Base-by-base conservation (phyloP, 2,888 invertebrate genomes). In the Sesamia inferens region DNA sequence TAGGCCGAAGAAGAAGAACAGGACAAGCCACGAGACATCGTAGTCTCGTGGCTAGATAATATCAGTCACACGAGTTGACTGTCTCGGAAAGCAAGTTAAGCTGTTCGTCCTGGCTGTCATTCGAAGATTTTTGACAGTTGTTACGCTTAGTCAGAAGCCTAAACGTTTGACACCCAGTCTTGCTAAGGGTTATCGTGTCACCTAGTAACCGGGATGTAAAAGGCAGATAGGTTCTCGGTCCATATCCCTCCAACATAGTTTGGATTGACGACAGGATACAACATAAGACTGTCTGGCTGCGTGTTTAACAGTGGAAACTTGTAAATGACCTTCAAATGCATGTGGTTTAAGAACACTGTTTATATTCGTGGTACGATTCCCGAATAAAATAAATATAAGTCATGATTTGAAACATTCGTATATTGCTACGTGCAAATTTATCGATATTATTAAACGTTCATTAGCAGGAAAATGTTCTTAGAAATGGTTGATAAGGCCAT, bases 401-500 rank as follows among this genome's bases (percentile, higher is more conserved):
- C 51, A 24, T 71, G 16, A 11, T 71, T 51, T 57, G 39, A 58
- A 71, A 24, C 54, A 19, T 74, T 51, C 6, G 8, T 54, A 61
- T 47, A 2, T 22, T 39, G 51, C 10, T 58, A 44, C 22, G 19
- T 19, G 54, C 24, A 61, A 42, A n/a, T 68, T 42, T 55, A 72
- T 62, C n/a, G 48, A 55, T 55, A 71, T 78, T 70, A 74, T 62
- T 75, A 73, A 44, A 62, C 7, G 54, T 59, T 79, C 6, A 73
- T 59, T 64, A 79, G 5, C 64, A 76, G 80, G 64, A 76, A 65
- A 76, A 79, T 51, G 74, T 48, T 74, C 76, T 74, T 61, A 61
- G 74, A 64, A 55, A 48, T 42, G 24, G 31, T 31, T 31, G 74
- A 79, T 76, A 65, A 80, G 19, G 54, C 54, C 47, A 54, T 13